Evolutionary conservation across 2,888 invertebrate species (phyloP), one percentile per base, ranked within the genome.

Genomic region (Harmothoe impar): DNA sequence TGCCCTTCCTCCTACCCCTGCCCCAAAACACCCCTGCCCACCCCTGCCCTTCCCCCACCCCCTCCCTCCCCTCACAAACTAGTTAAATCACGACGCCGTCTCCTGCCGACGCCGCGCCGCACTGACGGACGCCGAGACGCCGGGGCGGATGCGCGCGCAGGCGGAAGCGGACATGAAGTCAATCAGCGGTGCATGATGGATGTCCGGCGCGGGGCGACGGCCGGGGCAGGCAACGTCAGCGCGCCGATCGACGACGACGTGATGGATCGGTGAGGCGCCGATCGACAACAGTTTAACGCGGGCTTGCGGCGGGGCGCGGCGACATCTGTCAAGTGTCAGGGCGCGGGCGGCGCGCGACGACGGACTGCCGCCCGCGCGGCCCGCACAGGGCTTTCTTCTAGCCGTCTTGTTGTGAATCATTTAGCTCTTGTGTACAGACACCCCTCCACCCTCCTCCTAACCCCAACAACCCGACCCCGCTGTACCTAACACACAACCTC

Each of bases 161-260:
- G 54, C 86, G 56, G 86, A 86, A 86, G 86, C 86, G 86, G 86
- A 86, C 86, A 86, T 86, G 86, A 86, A 86, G 86, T 86, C 86
- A 86, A 86, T 86, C 86, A 86, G 86, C 56, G 86, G 86, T 54
- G 86, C 86, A 86, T 86, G 86, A 86, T 86, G 86, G 86, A 86
- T 86, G 86, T 56, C 86, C 86, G 86, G 86, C 29, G 86, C 25
- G 17, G 77, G 25, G n/a, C 35, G 33, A 43, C 84, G 51, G 78
- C 31, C n/a, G 25, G 78, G 20, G 78, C 35, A 33, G 78, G 31
- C 31, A 3, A 25, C 35, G 31, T 43, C 25, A 35, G 20, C 78
- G 86, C 29, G 54, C 25, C 43, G 43, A 84, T 84, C 84, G 84
- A 84, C 84, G 84, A 10, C 31, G 25, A 33, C 25, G 25, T 86